phyloP scores from a whole-genome alignment of 2,113 vertebrate species.

The Takifugu bimaculatus region DNA sequence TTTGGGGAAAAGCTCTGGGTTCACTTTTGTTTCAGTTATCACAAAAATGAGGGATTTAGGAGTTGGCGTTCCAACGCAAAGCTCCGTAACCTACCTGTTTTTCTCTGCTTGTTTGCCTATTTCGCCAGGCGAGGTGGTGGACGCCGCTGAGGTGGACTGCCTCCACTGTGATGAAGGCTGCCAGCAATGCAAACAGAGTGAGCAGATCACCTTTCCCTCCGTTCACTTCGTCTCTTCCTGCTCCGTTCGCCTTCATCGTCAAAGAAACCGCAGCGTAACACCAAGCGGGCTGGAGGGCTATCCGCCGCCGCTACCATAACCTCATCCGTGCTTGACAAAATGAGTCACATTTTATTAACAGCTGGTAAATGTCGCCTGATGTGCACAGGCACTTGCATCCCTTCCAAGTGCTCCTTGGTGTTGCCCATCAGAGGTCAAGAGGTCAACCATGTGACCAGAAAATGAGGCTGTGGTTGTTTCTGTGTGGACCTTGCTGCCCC shows the following conservation, averaged over 20 bases:
- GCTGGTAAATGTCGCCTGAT: no score
- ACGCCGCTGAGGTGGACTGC: slow-evolving; percentile 74
- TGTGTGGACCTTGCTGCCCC: no score
- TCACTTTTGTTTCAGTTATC: not conserved
- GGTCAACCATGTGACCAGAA: no score
- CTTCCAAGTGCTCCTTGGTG: no score
- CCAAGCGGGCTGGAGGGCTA: not conserved
- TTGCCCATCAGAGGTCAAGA: no score
- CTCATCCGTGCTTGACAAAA: no score
- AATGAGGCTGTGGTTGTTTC: no score
- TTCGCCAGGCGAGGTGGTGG: slow-evolving; percentile 75
- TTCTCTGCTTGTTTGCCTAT: not conserved
- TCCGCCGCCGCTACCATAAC: no score
- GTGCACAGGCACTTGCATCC: no score
- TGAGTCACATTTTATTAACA: no score
- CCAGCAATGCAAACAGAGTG: slow-evolving; percentile 78
- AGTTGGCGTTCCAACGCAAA: not conserved
- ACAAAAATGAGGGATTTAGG: not conserved
- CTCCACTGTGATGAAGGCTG: slow-evolving; percentile 85
- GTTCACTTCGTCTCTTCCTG: not conserved
- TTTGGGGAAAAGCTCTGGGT: not conserved
- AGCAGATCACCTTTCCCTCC: slow-evolving; percentile 41
- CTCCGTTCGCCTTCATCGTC: not conserved
- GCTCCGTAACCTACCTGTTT: no score
- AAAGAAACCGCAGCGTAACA: not conserved